These are phyloP conservation scores for Lithobates pipiens DNA, from an alignment of 2,797 vertebrate genomes.

Conservation along the genomic window DNA sequence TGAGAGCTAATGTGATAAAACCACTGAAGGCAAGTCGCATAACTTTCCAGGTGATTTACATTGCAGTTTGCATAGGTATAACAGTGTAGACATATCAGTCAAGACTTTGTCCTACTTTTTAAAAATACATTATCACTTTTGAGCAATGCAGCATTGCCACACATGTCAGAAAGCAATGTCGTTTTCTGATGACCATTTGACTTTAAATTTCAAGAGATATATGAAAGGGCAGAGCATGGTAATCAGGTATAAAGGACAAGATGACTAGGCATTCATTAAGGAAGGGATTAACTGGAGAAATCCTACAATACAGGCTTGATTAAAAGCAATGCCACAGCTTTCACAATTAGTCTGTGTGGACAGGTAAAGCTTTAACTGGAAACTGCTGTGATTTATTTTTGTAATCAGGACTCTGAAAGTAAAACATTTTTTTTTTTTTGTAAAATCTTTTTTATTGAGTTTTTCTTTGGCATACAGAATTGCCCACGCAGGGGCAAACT, in stretches of 20 bases:
- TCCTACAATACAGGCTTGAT: constrained; percentile 23
- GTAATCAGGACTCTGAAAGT: neutral
- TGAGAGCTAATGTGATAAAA: constrained; percentile 36
- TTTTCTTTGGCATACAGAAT: no score
- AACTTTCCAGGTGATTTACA: constrained; percentile 50
- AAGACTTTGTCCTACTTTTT: constrained; percentile 32
- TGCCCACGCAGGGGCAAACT: no score
- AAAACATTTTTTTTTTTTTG: no score
- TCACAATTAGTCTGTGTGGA: constrained; percentile 1
- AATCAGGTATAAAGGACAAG: neutral
- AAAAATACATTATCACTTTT: constrained; percentile 24
- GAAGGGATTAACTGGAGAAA: constrained; percentile 6
- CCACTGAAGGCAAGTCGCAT: constrained; percentile 15
- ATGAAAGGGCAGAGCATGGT: neutral
- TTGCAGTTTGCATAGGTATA: constrained; percentile 28
- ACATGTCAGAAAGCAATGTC: neutral
- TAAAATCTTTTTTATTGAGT: no score
- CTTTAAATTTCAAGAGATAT: neutral
- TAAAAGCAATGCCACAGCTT: neutral
- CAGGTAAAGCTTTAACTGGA: neutral
- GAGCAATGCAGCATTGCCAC: neutral
- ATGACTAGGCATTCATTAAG: neutral
- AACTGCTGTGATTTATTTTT: neutral
- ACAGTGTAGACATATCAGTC: constrained; percentile 14
- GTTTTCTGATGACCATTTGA: neutral